Base-by-base conservation (phyloP, 2,888 invertebrate genomes). In the Drosophila subsilvestris region DNA sequence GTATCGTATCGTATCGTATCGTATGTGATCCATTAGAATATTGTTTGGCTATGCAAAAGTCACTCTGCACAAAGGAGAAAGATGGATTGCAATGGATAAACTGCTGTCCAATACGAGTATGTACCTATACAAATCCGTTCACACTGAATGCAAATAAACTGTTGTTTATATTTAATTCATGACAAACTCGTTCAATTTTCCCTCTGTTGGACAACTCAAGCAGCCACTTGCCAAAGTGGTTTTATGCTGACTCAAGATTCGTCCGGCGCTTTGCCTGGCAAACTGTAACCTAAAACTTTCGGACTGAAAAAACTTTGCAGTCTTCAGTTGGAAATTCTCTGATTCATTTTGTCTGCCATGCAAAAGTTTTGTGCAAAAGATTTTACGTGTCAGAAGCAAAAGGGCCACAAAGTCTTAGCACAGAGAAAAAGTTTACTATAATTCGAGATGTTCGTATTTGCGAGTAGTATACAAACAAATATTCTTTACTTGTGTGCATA, bases 321-420 rank as follows among this genome's bases (percentile, higher is more conserved):
- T 53, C 51, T 53, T 43, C 27, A 48, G 62, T 22, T 6, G 14
- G n/a, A 17, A 47, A 29, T 29, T 48, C 42, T n/a, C 12, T 17
- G 3, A 49, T 53, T 32, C 27, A 17, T 51, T 53, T 53, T 45
- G 63, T 17, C 12, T 27, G 48, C 44, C 14, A 25, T 2, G 27
- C 5, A 3, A 68, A 76, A 63, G 25, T 68, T 72, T 62, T 27
- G 17, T n/a, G 62, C 29, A 73, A 73, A 76, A 70, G 74, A 69
- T 69, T 76, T 74, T 48, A 59, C 61, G 69, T 76, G 69, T 66
- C 57, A 42, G 60, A 47, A 56, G 62, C 60, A 32, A 62, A 37
- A 22, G 17, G 18, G 49, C 50, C 51, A 14, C 42, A 58, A n/a
- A 37, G 22, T 14, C 2, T 8, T 20, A 9, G 27, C 22, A 3